phyloP scores from a whole-genome alignment of 1,140 invertebrate species.

The Lasioglossum baleicum region DNA sequence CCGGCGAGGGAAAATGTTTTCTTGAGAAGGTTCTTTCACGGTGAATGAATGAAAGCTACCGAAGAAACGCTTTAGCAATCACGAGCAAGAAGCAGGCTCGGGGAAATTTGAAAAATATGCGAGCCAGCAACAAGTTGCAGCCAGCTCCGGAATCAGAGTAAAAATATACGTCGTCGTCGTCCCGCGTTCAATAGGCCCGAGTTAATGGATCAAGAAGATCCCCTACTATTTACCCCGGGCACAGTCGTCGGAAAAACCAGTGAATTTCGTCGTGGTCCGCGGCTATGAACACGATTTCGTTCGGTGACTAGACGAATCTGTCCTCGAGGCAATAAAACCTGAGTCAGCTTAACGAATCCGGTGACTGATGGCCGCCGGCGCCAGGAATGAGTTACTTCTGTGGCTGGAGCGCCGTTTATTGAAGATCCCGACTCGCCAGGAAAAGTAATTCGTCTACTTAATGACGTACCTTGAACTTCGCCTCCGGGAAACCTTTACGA shows the following conservation, averaged over 20 bases:
- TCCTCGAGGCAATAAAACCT: conserved; percentile 32
- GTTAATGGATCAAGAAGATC: conserved; percentile 25
- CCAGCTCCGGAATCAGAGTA: not conserved
- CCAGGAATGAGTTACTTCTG: conserved; percentile 41
- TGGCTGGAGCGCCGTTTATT: conserved; percentile 16
- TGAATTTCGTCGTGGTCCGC: not conserved
- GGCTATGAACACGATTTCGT: conserved; percentile 14
- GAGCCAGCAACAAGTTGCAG: conserved; percentile 34
- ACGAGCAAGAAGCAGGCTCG: too few species aligned
- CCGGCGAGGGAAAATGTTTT: too few species aligned
- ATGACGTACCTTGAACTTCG: conserved; percentile 5
- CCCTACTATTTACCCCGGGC: not conserved
- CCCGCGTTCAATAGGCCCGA: not conserved
- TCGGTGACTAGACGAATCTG: conserved; percentile 35
- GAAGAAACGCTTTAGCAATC: too few species aligned
- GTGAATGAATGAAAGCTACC: too few species aligned
- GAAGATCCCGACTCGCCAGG: conserved; percentile 13
- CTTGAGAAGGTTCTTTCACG: too few species aligned
- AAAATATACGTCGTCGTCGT: not conserved
- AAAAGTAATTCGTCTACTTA: conserved; percentile 44
- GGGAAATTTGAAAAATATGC: not conserved
- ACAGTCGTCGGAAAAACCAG: not conserved
- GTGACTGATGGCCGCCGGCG: conserved; percentile 43
- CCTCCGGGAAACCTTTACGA: not conserved
- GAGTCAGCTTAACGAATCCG: conserved; percentile 46